Evolutionary conservation across 2,888 invertebrate genomes (phyloP), one percentile per base, ranked within the genome.

Genomic region (Cosmopolites sordidus): DNA sequence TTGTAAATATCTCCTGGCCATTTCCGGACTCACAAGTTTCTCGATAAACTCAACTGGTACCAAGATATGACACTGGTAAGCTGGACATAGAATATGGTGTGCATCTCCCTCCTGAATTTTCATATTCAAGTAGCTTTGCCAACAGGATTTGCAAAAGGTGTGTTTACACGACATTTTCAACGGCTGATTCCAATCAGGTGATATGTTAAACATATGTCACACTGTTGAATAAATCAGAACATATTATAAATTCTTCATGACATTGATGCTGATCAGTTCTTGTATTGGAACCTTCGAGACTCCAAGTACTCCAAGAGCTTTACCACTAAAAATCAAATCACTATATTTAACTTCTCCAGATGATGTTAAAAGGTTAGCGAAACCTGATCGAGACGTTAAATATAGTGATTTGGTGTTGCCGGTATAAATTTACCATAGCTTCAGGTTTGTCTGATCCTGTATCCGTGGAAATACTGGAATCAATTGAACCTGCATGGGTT

Each of bases 1-100:
- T 66, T 84, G 83, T 16, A 84, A 73, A 66, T 84, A 84, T 63
- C 83, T 73, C 41, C 81, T 71, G 5, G 83, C 83, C 76, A 83
- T 81, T 60, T 83, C 80, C 1, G 83, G 78, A 48, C 81, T 80
- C n/a, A 85, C 83, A 49, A 83, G 70, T 59, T 77, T 78, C 69
- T 85, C 84, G 51, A 85, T 83, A 16, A 84, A 72, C 60, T 84
- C 83, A 1, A 82, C 80, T 15, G 84, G 83, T 27, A 84, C 83
- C 53, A 83, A 71, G 62, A 79, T 79, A 60, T 78, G 78, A 67
- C 84, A 85, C 60, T 79, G 77, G 66, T 75, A 82, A 29, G 82
- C 83, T 15, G 85, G 84, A 69, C 84, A 85, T 14, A 80, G 75
- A 50, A 84, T 83, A 64, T 81, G 79, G 65, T 83, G 82, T 9